A percentile compares a stretch with the other conserved stretches of the same genome.
phyloP scores from a whole-genome alignment of 2,113 vertebrate genomes.

The Varanus salvator region DNA sequence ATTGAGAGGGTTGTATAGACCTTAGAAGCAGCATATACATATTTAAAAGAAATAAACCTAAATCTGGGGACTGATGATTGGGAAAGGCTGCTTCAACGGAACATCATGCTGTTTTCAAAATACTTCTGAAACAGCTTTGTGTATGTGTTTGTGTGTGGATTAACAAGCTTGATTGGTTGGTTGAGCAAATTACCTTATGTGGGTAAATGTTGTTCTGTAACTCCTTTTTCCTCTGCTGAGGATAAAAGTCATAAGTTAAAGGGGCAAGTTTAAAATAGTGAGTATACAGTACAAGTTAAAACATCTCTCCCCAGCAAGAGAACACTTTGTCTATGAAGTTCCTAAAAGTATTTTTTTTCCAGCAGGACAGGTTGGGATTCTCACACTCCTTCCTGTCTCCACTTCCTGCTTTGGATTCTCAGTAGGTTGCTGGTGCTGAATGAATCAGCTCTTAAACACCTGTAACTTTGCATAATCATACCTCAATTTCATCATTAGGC shows the following conservation, averaged over 20 bases:
- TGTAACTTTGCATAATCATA: slow-evolving; percentile 28
- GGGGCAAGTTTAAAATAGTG: not conserved
- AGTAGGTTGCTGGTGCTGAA: not conserved
- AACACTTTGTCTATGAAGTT: not conserved
- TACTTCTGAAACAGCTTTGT: not conserved
- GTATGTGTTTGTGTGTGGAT: not conserved
- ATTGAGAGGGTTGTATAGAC: not conserved
- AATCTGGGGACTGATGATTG: not conserved
- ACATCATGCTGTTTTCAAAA: not conserved
- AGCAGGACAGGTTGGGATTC: not conserved
- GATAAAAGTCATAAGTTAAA: not conserved
- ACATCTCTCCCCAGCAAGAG: not conserved
- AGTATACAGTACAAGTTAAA: not conserved
- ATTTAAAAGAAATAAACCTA: slow-evolving; percentile 6
- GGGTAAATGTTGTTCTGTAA: not conserved
- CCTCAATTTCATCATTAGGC: slow-evolving; percentile 9
- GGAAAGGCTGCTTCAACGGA: not conserved
- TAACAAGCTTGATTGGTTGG: not conserved
- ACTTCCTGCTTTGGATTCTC: slow-evolving; percentile 9
- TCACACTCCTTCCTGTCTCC: not conserved
- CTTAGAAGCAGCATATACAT: not conserved
- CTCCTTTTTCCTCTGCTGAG: not conserved
- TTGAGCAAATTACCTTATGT: not conserved
- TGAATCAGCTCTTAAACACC: not conserved
- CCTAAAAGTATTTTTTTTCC: slow-evolving; percentile 7